A percentile compares a stretch with the other conserved stretches of the same genome.
Conservation (phyloP, 2,113 vertebrate species). For the Festucalex cinctus region DNA sequence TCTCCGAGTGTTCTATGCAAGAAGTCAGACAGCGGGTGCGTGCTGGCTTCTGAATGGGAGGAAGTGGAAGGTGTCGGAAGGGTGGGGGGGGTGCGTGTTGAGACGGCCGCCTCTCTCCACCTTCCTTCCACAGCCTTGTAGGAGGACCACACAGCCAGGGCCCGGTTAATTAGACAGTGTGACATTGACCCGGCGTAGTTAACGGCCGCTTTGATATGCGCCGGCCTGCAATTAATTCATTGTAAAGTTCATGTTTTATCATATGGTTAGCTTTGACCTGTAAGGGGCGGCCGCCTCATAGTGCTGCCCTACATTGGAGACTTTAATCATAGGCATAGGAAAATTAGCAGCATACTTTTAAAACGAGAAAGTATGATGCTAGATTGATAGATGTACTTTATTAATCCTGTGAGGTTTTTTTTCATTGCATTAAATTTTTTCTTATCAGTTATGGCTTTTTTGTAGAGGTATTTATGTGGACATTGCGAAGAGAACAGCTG, state of each 20-base stretch:
- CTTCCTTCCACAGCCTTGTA: constrained; percentile 63
- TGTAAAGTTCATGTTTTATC: constrained; percentile 70
- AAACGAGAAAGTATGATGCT: background rate
- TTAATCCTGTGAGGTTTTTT: no score
- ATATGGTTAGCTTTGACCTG: constrained; percentile 62
- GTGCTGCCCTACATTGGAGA: constrained; percentile 38
- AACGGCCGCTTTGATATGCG: constrained; percentile 70
- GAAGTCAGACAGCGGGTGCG: constrained; percentile 63
- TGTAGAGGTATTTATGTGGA: no score
- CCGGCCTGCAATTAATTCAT: constrained; percentile 66
- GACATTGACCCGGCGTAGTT: constrained; percentile 70
- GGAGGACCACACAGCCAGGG: constrained; percentile 64
- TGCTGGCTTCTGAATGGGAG: constrained; percentile 60
- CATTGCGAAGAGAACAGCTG: no score
- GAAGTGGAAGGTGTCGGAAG: constrained; percentile 53
- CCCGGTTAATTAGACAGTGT: constrained; percentile 71
- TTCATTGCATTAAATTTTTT: no score
- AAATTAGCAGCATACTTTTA: constrained; percentile 16
- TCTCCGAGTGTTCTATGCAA: constrained; percentile 71
- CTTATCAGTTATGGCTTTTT: no score
- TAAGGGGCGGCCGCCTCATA: constrained; percentile 39
- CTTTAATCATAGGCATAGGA: constrained; percentile 35
- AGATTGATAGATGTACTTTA: background rate
- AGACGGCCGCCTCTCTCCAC: constrained; percentile 56
- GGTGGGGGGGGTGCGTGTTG: constrained; percentile 31